Evolutionary conservation across 2,797 vertebrate genomes (phyloP).

Genomic region (Agapornis canus): DNA sequence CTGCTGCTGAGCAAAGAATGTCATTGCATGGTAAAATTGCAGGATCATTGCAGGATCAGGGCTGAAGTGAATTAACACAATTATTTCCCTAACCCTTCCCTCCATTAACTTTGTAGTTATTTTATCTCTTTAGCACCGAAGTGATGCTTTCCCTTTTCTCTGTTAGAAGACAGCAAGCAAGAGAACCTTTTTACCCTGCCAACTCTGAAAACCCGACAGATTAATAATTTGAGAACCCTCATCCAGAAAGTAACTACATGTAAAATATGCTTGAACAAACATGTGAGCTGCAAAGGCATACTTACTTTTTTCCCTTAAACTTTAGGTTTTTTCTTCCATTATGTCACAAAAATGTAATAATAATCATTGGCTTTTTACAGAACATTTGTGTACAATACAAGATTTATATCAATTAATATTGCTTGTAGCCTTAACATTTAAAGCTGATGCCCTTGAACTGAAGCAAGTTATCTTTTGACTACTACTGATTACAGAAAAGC

Average conservation of each 20-base stretch:
- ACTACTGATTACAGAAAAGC: neutral
- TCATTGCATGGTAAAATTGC: neutral
- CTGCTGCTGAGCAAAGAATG: constrained; percentile 25
- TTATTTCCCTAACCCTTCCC: neutral
- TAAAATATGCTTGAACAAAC: neutral
- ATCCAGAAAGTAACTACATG: neutral
- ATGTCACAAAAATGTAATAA: neutral
- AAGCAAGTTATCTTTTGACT: neutral
- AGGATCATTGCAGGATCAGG: neutral
- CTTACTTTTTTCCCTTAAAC: neutral
- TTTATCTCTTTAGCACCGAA: neutral
- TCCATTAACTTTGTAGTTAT: constrained; percentile 14
- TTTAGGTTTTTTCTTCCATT: neutral
- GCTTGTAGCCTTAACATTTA: neutral
- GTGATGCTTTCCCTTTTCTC: neutral
- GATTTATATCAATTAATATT: neutral
- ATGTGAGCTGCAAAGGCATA: neutral
- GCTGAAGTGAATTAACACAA: neutral
- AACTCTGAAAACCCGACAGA: neutral
- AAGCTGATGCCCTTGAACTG: neutral
- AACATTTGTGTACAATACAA: neutral
- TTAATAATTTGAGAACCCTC: neutral
- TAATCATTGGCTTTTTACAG: neutral
- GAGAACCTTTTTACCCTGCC: neutral
- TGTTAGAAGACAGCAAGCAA: neutral